Evolutionary conservation across 2,888 invertebrate species (phyloP).

Genomic region (Dione juno): DNA sequence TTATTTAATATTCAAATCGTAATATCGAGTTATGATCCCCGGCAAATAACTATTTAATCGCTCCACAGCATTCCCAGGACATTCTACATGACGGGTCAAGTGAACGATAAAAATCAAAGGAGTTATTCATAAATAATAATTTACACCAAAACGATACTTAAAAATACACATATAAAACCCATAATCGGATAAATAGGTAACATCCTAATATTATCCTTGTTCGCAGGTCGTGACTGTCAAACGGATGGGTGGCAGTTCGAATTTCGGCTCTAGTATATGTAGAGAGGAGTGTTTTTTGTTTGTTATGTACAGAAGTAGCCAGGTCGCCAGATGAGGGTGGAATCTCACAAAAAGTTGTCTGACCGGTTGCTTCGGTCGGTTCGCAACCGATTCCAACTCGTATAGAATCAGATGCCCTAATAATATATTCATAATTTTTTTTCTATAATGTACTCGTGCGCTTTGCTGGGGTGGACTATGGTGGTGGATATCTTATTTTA

Average conservation of each 20-base stretch:
- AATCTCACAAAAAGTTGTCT: slow-evolving; percentile 75
- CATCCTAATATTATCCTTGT: slow-evolving; percentile 74
- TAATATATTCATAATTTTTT: slow-evolving; percentile 66
- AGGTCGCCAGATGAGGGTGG: slow-evolving; percentile 73
- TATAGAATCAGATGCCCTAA: slow-evolving; percentile 66
- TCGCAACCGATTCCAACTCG: slow-evolving; percentile 61
- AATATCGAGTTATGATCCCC: slow-evolving; percentile 35
- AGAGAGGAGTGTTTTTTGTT: slow-evolving; percentile 41
- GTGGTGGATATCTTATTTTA: not conserved
- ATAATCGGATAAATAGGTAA: slow-evolving; percentile 50
- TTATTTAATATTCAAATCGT: slow-evolving; percentile 11
- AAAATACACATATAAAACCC: slow-evolving; percentile 41
- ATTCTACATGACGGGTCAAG: slow-evolving; percentile 77
- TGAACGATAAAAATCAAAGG: slow-evolving; percentile 74
- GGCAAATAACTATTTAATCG: slow-evolving; percentile 60
- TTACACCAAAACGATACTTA: slow-evolving; percentile 52
- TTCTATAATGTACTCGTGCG: slow-evolving; percentile 2
- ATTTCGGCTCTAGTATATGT: slow-evolving; percentile 45
- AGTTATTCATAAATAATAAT: slow-evolving; percentile 60
- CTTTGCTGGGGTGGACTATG: not conserved
- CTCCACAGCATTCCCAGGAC: slow-evolving; percentile 76
- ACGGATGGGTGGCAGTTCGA: slow-evolving; percentile 42
- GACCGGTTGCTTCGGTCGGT: slow-evolving; percentile 66
- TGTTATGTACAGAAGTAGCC: slow-evolving; percentile 51
- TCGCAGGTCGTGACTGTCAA: slow-evolving; percentile 75